phyloP scores from a whole-genome alignment of 2,113 vertebrate genomes.

The Cacatua alba region DNA sequence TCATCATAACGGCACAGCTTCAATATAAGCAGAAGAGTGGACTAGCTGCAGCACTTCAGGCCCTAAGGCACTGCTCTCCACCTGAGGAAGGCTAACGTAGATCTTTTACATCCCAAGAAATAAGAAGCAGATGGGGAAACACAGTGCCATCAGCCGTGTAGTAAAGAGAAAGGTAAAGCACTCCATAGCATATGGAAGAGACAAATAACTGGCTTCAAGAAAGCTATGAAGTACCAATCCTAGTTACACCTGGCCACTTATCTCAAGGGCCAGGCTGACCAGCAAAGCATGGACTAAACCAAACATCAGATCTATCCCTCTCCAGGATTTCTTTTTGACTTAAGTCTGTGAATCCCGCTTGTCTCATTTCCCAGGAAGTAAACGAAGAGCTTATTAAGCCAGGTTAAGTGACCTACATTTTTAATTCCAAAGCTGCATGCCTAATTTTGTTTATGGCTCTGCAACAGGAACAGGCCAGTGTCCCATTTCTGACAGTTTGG shows the following conservation, averaged over 20 bases:
- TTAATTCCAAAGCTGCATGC: not conserved
- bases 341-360: not conserved
- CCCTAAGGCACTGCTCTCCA: not conserved
- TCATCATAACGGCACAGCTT: not conserved
- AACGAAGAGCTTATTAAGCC: not conserved
- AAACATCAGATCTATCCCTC: not conserved
- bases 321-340: not conserved
- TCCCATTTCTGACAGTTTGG: not conserved
- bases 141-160: not conserved
- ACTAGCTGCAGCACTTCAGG: not conserved
- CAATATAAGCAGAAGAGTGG: not conserved
- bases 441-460: not conserved
- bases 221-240: not conserved
- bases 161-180: not conserved
- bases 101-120: not conserved
- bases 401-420: not conserved
- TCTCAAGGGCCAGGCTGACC: not conserved
- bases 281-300: not conserved
- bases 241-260: not conserved
- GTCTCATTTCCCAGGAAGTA: not conserved
- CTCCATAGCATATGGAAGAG: not conserved
- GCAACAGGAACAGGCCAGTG: not conserved
- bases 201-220: not conserved
- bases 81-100: not conserved
- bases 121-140: not conserved